These are phyloP conservation scores for Leucoptera coffeella DNA, from an alignment of 2,888 invertebrate species.

Conservation along the genomic window DNA sequence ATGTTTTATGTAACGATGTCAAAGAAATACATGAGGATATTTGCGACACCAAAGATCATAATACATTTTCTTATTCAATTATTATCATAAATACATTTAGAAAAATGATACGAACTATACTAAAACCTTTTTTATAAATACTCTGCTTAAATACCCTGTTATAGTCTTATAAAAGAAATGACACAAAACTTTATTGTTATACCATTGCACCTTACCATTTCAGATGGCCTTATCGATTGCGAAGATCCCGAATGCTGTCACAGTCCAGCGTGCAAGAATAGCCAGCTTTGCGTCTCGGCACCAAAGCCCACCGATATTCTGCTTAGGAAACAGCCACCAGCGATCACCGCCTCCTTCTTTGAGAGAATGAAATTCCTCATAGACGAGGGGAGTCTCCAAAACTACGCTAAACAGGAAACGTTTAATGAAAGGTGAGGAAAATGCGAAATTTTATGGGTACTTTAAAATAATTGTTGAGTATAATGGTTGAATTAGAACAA, in stretches of 20 bases:
- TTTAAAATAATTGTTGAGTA: no score
- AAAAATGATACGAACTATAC: no score
- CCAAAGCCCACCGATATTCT: slow-evolving; percentile 95
- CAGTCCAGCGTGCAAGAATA: slow-evolving; percentile 73
- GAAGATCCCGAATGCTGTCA: slow-evolving; percentile 98
- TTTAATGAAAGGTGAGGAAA: slow-evolving; percentile 92
- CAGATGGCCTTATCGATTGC: slow-evolving; percentile 96
- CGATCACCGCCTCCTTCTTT: slow-evolving; percentile 95
- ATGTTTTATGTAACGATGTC: neutral
- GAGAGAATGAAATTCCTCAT: slow-evolving; percentile 98
- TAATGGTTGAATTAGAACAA: slow-evolving; percentile 8
- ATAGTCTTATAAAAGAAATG: no score
- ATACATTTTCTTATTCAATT: slow-evolving; percentile 5
- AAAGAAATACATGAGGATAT: no score
- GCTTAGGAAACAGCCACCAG: slow-evolving; percentile 90
- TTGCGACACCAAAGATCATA: slow-evolving; percentile 3
- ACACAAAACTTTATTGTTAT: no score
- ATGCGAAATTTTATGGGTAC: no score
- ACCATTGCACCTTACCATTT: no score
- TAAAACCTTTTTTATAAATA: no score
- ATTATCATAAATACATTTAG: no score
- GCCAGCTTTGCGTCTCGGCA: slow-evolving; percentile 88
- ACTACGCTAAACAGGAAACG: slow-evolving; percentile 90
- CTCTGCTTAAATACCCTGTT: no score
- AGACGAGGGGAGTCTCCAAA: slow-evolving; percentile 96